phyloP scores from a whole-genome alignment of 1,140 invertebrate species.

The Drosophila baimaii region DNA sequence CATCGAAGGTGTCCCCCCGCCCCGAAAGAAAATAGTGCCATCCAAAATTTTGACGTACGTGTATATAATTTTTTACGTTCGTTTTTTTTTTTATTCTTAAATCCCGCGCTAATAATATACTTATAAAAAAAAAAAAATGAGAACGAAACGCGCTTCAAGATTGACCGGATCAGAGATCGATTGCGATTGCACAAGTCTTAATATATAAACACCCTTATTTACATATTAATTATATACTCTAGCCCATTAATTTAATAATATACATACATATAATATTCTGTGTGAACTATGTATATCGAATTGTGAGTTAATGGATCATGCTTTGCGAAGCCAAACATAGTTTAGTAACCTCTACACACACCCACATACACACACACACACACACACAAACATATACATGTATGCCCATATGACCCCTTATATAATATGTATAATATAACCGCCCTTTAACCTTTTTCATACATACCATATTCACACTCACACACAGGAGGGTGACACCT shows the following conservation, averaged over 20 bases:
- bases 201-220: conserved; percentile 44
- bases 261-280: conserved; percentile 50
- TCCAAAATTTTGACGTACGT: conserved; percentile 80
- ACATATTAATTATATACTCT: conserved; percentile 49
- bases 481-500: conserved; percentile 37
- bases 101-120: conserved; percentile 52
- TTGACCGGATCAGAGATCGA: conserved; percentile 31
- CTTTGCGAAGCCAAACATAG: conserved; percentile 44
- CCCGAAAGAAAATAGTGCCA: conserved; percentile 18
- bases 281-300: conserved; percentile 51
- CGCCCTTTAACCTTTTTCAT: conserved; percentile 29
- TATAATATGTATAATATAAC: conserved; percentile 48
- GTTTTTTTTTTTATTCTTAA: conserved; percentile 31
- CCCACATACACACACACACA: neutral
- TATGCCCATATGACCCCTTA: conserved; percentile 29
- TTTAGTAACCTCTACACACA: conserved; percentile 30
- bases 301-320: conserved; percentile 31
- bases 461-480: conserved; percentile 31
- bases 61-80: conserved; percentile 81
- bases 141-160: conserved; percentile 43
- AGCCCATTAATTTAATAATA: conserved; percentile 53
- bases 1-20: conserved; percentile 14
- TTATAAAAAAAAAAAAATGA: conserved; percentile 38
- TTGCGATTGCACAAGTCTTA: conserved; percentile 65
- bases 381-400: neutral